Conservation (phyloP, 2,888 invertebrate species). For the Phania funesta region DNA sequence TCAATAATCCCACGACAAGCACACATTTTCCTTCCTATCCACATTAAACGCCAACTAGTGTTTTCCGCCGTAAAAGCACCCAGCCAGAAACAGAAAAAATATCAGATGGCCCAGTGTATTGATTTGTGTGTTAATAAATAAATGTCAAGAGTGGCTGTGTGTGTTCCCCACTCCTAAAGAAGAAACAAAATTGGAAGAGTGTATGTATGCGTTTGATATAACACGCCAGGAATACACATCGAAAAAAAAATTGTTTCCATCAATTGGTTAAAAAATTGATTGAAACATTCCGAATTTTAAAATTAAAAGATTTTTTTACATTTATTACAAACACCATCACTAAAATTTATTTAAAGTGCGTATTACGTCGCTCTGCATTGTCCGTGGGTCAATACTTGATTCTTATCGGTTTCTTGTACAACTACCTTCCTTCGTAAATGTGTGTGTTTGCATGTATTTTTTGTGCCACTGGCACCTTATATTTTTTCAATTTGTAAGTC, state of each 20-base stretch:
- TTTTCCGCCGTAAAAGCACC: neutral
- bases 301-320: no score
- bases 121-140: slow-evolving; percentile 33
- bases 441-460: slow-evolving; percentile 64
- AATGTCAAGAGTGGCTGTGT: neutral
- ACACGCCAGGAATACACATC: slow-evolving; percentile 52
- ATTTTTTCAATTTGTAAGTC: slow-evolving; percentile 34
- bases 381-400: slow-evolving; percentile 24
- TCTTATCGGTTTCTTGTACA: neutral
- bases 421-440: neutral
- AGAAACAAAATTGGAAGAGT: neutral
- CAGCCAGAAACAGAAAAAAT: slow-evolving; percentile 10
- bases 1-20: slow-evolving; percentile 32
- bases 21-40: neutral
- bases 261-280: no score
- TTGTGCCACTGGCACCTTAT: slow-evolving; percentile 73
- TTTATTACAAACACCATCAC: no score
- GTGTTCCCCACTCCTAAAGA: neutral
- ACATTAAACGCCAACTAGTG: neutral
- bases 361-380: no score
- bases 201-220: neutral
- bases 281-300: no score
- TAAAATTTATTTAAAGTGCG: no score
- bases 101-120: slow-evolving; percentile 60
- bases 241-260: no score